Percentiles rank a stretch among this genome's conserved stretches.
Conservation (phyloP, 1,140 invertebrate species). For the Heliothis subflexa region DNA sequence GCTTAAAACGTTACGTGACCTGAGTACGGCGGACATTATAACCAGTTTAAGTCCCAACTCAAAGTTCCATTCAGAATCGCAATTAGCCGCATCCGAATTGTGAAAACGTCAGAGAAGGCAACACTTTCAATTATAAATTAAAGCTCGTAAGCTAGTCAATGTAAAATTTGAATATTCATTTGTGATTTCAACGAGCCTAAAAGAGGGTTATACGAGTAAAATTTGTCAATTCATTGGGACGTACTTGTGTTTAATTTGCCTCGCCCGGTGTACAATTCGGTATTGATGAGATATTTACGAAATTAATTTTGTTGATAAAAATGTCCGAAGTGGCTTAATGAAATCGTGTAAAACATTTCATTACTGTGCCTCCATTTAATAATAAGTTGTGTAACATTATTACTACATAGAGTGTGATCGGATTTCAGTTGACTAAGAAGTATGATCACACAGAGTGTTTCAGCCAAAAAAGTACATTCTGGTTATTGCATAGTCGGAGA, state of each 20-base stretch:
- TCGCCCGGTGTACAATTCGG: slow-evolving; percentile 24
- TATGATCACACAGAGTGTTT: slow-evolving; percentile 22
- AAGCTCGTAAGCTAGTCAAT: slow-evolving; percentile 49
- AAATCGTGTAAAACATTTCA: slow-evolving; percentile 2
- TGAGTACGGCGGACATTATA: slow-evolving; percentile 59
- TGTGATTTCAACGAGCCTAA: slow-evolving; percentile 44
- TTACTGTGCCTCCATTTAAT: neutral
- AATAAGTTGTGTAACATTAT: neutral
- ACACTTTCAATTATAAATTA: slow-evolving; percentile 57
- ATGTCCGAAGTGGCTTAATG: neutral
- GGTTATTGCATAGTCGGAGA: slow-evolving; percentile 42
- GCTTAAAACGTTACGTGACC: slow-evolving; percentile 58
- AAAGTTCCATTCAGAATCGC: slow-evolving; percentile 59
- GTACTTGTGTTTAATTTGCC: slow-evolving; percentile 43
- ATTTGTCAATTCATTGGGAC: slow-evolving; percentile 38
- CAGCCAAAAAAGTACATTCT: slow-evolving; percentile 39
- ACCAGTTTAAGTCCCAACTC: slow-evolving; percentile 63
- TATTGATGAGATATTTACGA: slow-evolving; percentile 16
- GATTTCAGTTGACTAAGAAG: slow-evolving; percentile 37
- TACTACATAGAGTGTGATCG: neutral
- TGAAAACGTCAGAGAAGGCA: slow-evolving; percentile 51
- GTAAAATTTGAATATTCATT: slow-evolving; percentile 49
- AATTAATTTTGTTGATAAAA: slow-evolving; percentile 28
- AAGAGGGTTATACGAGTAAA: slow-evolving; percentile 37
- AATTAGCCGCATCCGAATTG: slow-evolving; percentile 54